Conservation (phyloP, 2,797 vertebrate species). For the Denticeps clupeoides region DNA sequence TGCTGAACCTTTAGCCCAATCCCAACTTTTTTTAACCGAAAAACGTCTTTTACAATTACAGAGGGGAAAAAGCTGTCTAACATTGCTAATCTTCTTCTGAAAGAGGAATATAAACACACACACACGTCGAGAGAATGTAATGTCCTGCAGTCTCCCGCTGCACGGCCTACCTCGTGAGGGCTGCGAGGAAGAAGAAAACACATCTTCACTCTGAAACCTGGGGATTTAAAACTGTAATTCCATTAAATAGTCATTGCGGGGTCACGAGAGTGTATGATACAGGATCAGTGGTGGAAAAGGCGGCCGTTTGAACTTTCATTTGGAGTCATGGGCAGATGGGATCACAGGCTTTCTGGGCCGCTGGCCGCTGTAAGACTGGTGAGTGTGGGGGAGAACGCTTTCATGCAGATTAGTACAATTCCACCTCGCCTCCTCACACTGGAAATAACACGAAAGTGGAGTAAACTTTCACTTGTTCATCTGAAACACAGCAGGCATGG, state of each 20-base stretch:
- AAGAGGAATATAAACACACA: no score
- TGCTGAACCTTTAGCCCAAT: no score
- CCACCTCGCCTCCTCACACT: conserved; percentile 46
- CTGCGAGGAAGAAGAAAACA: conserved; percentile 7
- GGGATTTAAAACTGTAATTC: conserved; percentile 65
- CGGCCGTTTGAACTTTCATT: conserved; percentile 65
- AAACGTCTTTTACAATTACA: no score
- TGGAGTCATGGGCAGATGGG: conserved; percentile 65
- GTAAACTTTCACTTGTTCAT: conserved; percentile 40
- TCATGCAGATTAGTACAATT: conserved; percentile 61
- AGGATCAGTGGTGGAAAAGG: conserved; percentile 63
- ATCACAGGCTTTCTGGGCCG: conserved; percentile 49
- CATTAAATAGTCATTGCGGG: conserved; percentile 72
- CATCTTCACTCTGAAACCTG: conserved; percentile 40
- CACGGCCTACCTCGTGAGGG: not conserved
- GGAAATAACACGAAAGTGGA: conserved; percentile 55
- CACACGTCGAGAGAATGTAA: no score
- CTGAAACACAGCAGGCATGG: conserved; percentile 11
- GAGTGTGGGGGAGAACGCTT: conserved; percentile 42
- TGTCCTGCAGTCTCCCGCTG: no score
- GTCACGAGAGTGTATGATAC: conserved; percentile 65
- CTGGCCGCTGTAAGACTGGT: conserved; percentile 48
- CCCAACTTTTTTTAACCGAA: no score
- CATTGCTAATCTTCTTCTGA: no score
- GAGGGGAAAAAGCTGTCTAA: no score